Evolutionary conservation across 2,797 vertebrate species (phyloP).

Genomic region (Crenichthys baileyi): DNA sequence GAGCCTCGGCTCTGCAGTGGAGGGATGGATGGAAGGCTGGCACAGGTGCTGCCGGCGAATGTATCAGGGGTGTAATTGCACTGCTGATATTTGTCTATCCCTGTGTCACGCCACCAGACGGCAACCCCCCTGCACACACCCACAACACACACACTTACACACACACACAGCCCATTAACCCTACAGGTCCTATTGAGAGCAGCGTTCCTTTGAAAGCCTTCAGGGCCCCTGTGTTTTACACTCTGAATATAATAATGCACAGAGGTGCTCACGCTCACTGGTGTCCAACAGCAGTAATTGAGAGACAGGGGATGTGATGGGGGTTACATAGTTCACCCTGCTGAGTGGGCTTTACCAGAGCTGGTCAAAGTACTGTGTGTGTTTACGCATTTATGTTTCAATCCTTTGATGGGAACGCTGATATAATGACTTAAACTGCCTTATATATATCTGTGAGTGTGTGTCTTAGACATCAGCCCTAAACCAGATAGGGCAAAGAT

Average conservation of each 20-base stretch:
- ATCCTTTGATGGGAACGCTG: slow-evolving; percentile 31
- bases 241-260: slow-evolving; percentile 81
- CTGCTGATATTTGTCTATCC: slow-evolving; percentile 83
- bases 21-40: slow-evolving; percentile 70
- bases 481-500: neutral
- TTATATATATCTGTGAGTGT: neutral
- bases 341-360: slow-evolving; percentile 57
- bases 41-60: slow-evolving; percentile 83
- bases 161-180: slow-evolving; percentile 75
- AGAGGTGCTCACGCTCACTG: slow-evolving; percentile 71
- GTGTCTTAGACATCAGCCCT: neutral
- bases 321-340: slow-evolving; percentile 64
- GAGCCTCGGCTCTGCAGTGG: slow-evolving; percentile 61
- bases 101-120: slow-evolving; percentile 75
- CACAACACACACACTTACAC: slow-evolving; percentile 34
- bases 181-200: slow-evolving; percentile 83
- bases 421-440: slow-evolving; percentile 42
- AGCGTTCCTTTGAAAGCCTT: slow-evolving; percentile 82
- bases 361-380: slow-evolving; percentile 31
- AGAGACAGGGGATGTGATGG: slow-evolving; percentile 71
- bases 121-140: slow-evolving; percentile 39
- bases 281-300: slow-evolving; percentile 81
- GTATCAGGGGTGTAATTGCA: slow-evolving; percentile 84
- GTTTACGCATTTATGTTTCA: slow-evolving; percentile 31
- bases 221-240: slow-evolving; percentile 78